Evolutionary conservation across 1,140 invertebrate genomes (phyloP), one percentile per base, ranked within the genome.

Genomic region (Heliconius nattereri): DNA sequence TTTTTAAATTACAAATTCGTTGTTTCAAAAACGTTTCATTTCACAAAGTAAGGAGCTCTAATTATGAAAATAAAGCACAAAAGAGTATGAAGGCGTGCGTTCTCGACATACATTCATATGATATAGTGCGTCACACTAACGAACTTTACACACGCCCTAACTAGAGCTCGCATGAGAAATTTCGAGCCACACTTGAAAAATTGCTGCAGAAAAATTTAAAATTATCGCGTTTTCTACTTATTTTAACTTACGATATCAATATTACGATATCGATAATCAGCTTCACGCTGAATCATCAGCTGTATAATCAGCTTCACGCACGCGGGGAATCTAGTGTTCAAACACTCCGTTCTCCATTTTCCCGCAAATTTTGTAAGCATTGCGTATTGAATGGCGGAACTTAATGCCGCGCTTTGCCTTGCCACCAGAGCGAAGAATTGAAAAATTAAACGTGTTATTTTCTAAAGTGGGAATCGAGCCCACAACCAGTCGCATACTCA

Each of bases 31-130:
- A 40, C 19, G 32, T 40, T 72, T 40, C 23, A 16, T 72, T 37
- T n/a, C 7, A 60, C 32, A 75, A 57, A 57, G 16, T 71, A 23
- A 49, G 37, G 37, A 45, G 45, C 60, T 72, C 74, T 79, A 70
- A 79, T 79, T 72, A 79, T n/a, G 66, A 37, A 66, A 76, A 70
- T 74, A 79, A 79, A 79, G 74, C 26, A 79, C 78, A 76, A 79
- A 75, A 75, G 66, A 71, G 40, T 29, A 70, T 74, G 66, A 79
- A 78, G 73, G 74, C 78, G 73, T 76, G 29, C 37, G 40, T 70
- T 75, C 78, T 79, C 66, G 78, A 79, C 78, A 79, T 60, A 79
- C 70, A 75, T 76, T 40, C 73, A 79, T 71, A 79, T 72, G 76
- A 71, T 73, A 66, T 66, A 72, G 35, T 71, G 26, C 37, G 35